Conservation (phyloP, 2,113 vertebrate genomes). For the Nansenia antarctica region DNA sequence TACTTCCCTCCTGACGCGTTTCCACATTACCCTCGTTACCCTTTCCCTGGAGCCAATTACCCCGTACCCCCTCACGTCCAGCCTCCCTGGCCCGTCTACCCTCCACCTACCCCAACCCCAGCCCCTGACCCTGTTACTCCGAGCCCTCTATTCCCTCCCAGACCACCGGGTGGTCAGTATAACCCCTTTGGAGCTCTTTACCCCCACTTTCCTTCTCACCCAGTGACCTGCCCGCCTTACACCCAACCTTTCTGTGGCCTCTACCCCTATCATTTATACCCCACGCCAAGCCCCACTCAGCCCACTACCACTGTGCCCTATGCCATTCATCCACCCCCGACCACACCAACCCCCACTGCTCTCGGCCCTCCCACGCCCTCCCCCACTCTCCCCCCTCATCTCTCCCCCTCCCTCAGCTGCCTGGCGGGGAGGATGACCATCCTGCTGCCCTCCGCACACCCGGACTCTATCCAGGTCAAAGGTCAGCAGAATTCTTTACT, state of each 20-base stretch:
- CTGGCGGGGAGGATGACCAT: conserved; percentile 34
- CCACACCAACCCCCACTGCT: background rate
- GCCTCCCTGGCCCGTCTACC: background rate
- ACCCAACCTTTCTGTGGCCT: conserved; percentile 21
- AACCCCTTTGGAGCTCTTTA: background rate
- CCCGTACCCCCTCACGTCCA: conserved; percentile 28
- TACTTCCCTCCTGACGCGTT: background rate
- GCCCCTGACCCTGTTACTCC: conserved; percentile 12
- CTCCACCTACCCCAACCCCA: background rate
- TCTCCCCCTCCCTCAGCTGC: conserved; percentile 50
- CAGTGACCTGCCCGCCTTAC: conserved; percentile 20
- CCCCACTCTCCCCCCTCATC: conserved; percentile 5
- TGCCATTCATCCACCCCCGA: background rate
- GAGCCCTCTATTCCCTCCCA: background rate
- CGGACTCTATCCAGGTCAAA: conserved; percentile 66
- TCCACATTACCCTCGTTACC: background rate
- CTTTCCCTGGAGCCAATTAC: conserved; percentile 14
- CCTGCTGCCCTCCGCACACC: conserved; percentile 61
- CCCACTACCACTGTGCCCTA: background rate
- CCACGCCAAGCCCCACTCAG: background rate
- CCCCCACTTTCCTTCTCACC: background rate
- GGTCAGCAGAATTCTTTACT: conserved; percentile 52
- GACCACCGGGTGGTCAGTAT: background rate
- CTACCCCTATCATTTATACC: conserved; percentile 2
- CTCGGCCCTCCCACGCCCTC: background rate